Conservation (phyloP, 2,113 vertebrate species). For the Smithornis capensis region DNA sequence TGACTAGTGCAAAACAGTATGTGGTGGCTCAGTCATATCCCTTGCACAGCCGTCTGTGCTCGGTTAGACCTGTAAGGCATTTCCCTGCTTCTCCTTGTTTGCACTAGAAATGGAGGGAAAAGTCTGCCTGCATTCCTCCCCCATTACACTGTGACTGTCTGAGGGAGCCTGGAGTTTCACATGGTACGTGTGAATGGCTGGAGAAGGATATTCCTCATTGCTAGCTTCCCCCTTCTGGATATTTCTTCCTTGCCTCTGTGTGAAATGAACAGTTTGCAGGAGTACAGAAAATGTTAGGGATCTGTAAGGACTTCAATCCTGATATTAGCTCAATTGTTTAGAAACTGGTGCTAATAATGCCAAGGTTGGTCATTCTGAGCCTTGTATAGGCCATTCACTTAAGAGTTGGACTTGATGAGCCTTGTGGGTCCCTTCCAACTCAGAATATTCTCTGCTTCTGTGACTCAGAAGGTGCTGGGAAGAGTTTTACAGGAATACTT, state of each 20-base stretch:
- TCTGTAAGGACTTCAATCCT: neutral
- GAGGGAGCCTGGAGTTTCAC: neutral
- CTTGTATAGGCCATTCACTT: too few species aligned
- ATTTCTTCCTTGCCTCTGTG: neutral
- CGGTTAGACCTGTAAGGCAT: fast-evolving
- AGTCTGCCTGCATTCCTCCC: neutral
- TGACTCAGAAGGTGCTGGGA: neutral
- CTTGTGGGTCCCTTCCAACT: too few species aligned
- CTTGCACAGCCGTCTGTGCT: neutral
- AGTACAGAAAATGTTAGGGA: neutral
- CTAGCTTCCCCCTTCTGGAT: neutral
- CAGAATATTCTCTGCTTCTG: too few species aligned
- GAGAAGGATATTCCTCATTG: neutral
- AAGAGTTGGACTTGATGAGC: too few species aligned
- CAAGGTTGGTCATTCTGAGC: too few species aligned
- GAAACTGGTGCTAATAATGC: too few species aligned
- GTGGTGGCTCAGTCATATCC: neutral
- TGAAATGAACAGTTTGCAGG: neutral
- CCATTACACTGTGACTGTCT: fast-evolving
- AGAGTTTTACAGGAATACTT: neutral
- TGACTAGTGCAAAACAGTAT: neutral
- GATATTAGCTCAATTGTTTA: too few species aligned
- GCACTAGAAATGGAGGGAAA: neutral
- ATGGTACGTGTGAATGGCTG: fast-evolving
- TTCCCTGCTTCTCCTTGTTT: neutral